phyloP scores from a whole-genome alignment of 92 coral and sea anemone species.

The Epizoanthus stellaris region DNA sequence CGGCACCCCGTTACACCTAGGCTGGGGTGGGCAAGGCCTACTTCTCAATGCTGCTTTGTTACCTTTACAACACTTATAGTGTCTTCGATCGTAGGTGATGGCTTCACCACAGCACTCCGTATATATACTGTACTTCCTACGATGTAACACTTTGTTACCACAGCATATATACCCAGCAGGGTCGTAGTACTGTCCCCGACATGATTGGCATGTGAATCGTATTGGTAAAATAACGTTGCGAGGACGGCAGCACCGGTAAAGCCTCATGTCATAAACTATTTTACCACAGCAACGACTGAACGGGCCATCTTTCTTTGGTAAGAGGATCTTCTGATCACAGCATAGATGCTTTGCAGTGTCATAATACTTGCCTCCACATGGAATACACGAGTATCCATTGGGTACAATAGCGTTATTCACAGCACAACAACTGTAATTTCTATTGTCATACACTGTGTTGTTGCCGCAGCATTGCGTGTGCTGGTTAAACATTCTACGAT shows the following conservation, averaged over 20 bases:
- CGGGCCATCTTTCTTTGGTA: conserved; percentile 10
- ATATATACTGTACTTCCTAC: background rate
- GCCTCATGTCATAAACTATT: background rate
- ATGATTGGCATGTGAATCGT: background rate
- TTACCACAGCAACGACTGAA: conserved; percentile 27
- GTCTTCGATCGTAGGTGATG: conserved; percentile 18
- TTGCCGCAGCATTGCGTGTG: conserved; percentile 13
- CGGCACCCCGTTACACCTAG: background rate
- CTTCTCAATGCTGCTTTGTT: background rate
- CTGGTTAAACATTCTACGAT: conserved; percentile 13
- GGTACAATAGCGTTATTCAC: conserved; percentile 15
- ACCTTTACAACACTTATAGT: conserved; percentile 11
- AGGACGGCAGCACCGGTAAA: conserved; percentile 30
- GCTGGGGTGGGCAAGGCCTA: background rate
- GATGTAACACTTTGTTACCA: background rate
- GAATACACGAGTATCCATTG: conserved; percentile 15
- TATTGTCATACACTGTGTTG: background rate
- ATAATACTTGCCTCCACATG: conserved; percentile 18
- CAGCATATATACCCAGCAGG: background rate
- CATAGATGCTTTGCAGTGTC: conserved; percentile 16
- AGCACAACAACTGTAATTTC: conserved; percentile 1
- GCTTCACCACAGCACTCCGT: background rate
- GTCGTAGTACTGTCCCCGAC: conserved; percentile 18
- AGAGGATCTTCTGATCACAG: conserved; percentile 10
- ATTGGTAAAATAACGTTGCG: conserved; percentile 10